phyloP scores from a whole-genome alignment of 2,113 vertebrate species.

The Psettodes erumei region DNA sequence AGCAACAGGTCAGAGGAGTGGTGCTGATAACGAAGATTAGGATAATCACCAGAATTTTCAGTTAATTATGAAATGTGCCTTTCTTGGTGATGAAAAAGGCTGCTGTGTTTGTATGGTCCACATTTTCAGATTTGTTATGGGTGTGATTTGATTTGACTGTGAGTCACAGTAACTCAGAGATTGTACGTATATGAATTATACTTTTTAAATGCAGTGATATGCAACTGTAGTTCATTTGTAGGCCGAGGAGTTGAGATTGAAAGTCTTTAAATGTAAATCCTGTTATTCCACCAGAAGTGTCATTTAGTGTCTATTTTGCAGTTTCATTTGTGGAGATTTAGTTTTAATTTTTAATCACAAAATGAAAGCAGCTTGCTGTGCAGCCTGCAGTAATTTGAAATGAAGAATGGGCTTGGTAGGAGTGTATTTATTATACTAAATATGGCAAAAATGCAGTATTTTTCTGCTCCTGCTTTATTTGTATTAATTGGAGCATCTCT shows the following conservation, averaged over 20 bases:
- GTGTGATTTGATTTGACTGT: neutral
- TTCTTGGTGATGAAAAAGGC: no score
- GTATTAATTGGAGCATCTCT: neutral
- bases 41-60: constrained; percentile 1
- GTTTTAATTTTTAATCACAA: constrained; percentile 18
- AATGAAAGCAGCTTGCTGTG: neutral
- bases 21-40: neutral
- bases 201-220: neutral
- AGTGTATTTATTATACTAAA: constrained; percentile 4
- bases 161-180: neutral
- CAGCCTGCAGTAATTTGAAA: constrained; percentile 5
- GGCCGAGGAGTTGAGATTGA: neutral
- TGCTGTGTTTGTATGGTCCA: constrained; percentile 1
- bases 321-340: neutral
- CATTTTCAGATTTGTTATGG: neutral
- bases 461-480: neutral
- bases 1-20: neutral
- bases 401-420: constrained; percentile 5
- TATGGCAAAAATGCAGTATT: neutral
- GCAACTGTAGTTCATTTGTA: neutral
- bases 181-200: neutral
- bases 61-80: neutral
- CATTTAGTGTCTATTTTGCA: neutral
- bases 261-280: neutral
- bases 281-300: neutral